A percentile compares a stretch with the other conserved stretches of the same genome.
Evolutionary conservation across 2,888 invertebrate genomes (phyloP).

Genomic region (Lycia hirtaria): DNA sequence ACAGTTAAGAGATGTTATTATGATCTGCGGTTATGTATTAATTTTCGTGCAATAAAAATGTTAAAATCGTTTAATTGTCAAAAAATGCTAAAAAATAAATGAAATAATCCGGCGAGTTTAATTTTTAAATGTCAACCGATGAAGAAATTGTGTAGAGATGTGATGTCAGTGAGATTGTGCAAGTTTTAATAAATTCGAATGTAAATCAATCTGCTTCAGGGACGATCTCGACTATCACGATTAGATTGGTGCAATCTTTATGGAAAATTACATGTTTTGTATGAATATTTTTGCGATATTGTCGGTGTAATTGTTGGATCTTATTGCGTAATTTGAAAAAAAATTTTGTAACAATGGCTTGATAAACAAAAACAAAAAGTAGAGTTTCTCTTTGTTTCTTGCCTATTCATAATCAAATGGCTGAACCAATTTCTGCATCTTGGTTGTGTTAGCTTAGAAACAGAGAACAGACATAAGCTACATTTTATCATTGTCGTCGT

Average conservation of each 20-base stretch:
- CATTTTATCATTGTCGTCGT: too few species aligned
- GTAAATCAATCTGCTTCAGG: conserved; percentile 31
- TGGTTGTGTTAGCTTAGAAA: too few species aligned
- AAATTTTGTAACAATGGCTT: too few species aligned
- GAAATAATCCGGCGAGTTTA: conserved; percentile 18
- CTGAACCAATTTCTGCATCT: too few species aligned
- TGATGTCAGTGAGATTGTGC: conserved; percentile 31
- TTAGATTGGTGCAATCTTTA: conserved; percentile 22
- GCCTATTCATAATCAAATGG: too few species aligned
- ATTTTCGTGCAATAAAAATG: neutral
- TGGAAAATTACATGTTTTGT: conserved; percentile 30
- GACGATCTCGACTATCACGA: conserved; percentile 22
- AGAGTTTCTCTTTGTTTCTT: too few species aligned
- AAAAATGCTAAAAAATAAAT: conserved; percentile 13
- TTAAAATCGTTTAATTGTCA: conserved; percentile 14
- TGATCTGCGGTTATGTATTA: neutral
- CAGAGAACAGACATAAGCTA: too few species aligned
- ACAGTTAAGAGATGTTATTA: too few species aligned
- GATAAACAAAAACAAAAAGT: too few species aligned
- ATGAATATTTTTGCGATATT: conserved; percentile 25
- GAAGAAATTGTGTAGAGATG: conserved; percentile 30
- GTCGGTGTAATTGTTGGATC: neutral
- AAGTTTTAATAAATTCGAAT: conserved; percentile 34
- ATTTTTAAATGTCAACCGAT: conserved; percentile 30
- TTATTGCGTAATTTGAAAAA: conserved; percentile 1